phyloP scores from a whole-genome alignment of 2,888 invertebrate species.

The Ferrisia virgata region DNA sequence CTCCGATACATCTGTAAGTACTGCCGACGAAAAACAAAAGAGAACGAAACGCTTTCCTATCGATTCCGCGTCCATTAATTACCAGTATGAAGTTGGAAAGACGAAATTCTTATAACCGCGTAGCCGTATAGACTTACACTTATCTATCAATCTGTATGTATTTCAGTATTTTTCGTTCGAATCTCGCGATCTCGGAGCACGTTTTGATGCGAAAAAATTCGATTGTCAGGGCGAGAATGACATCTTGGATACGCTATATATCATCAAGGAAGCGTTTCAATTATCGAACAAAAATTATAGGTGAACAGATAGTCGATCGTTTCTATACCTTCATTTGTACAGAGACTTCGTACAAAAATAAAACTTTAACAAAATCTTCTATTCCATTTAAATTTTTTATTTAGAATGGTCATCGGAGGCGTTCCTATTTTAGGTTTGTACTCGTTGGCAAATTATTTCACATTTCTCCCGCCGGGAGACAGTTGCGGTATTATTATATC shows the following conservation, averaged over 20 bases:
- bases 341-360: not conserved
- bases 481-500: conserved; percentile 51
- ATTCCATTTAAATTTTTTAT: too few relatives aligned
- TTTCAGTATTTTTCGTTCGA: conserved; percentile 51
- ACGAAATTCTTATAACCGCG: too few relatives aligned
- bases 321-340: too few relatives aligned
- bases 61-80: too few relatives aligned
- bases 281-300: conserved; percentile 51
- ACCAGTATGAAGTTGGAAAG: too few relatives aligned
- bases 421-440: conserved; percentile 50
- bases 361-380: too few relatives aligned
- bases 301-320: conserved; percentile 47
- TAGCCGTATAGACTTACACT: not conserved
- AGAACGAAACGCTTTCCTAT: too few relatives aligned
- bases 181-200: conserved; percentile 51
- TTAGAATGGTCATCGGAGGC: conserved; percentile 51
- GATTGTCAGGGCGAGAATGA: conserved; percentile 50
- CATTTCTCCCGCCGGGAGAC: conserved; percentile 50
- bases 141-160: not conserved
- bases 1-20: not conserved
- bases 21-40: too few relatives aligned
- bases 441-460: conserved; percentile 51
- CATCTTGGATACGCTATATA: conserved; percentile 49
- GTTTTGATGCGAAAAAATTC: conserved; percentile 50
- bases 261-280: conserved; percentile 50